These are phyloP conservation scores for Rhinoderma darwinii DNA, from an alignment of 2,113 vertebrate species.

Conservation along the genomic window DNA sequence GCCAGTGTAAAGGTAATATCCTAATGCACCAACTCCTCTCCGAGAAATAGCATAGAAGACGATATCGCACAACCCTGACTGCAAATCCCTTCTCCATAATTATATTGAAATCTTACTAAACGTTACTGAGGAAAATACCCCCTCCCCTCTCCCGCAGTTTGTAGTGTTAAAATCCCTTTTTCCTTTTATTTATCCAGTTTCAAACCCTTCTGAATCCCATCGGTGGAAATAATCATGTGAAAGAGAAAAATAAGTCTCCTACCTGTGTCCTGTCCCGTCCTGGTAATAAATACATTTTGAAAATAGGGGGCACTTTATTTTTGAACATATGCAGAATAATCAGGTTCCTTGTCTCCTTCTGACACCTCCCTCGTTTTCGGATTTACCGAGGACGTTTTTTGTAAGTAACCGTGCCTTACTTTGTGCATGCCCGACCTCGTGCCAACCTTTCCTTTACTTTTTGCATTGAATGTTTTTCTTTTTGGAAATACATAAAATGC, in stretches of 20 bases:
- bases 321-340: neutral
- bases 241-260: neutral
- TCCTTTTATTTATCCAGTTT: neutral
- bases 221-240: neutral
- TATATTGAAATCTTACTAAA: neutral
- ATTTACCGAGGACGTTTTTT: constrained; percentile 8
- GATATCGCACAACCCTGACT: neutral
- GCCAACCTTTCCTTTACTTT: constrained; percentile 7
- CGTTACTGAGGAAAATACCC: neutral
- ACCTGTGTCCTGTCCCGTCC: neutral
- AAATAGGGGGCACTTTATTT: neutral
- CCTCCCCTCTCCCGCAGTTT: neutral
- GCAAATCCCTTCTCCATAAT: neutral
- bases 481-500: constrained; percentile 4
- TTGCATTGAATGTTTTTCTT: neutral
- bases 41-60: neutral
- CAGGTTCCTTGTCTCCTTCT: neutral
- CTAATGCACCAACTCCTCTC: neutral
- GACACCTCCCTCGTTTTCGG: neutral
- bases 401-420: constrained; percentile 44
- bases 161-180: neutral
- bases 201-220: neutral
- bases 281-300: neutral
- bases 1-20: neutral
- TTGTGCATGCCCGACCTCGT: constrained; percentile 34